Evolutionary conservation across 2,888 invertebrate species (phyloP), one percentile per base, ranked within the genome.

Genomic region (Belgica antarctica): DNA sequence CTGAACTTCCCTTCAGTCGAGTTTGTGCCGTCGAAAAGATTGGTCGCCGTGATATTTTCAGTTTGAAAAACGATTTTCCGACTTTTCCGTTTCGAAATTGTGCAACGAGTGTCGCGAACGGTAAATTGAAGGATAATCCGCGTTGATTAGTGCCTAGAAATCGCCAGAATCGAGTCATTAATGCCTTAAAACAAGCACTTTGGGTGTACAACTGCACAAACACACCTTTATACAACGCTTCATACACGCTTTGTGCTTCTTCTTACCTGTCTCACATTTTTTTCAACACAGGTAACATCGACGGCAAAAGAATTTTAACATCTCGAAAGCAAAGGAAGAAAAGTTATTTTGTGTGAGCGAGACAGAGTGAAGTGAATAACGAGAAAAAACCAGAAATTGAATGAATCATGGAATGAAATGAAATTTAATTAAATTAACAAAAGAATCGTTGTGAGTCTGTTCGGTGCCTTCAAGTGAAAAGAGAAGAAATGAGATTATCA

Each of bases 371-470:
- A 63, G 25, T 36, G 24, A 41, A n/a, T n/a, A n/a, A n/a, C n/a
- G n/a, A n/a, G n/a, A n/a, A 8, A 17, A 25, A 61, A 61, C 41
- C 31, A 41, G 36, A 34, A 62, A 52, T 52, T n/a, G 27, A 46
- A 28, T 66, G 65, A 46, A 46, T 66, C 65, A 66, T 66, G 22
- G 47, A 15, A 22, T 62, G 63, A 36, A 63, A 66, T 66, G 65
- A 66, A 66, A 25, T 66, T 66, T 66, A 66, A 66, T 66, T 66
- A 47, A 66, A 66, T 66, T 66, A 66, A 66, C 65, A 66, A 63
- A 63, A 62, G 47, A 47, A 34, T 25, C 28, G 10, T 27, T 63
- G 47, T 62, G 36, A 31, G 36, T 61, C 2, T 63, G 19, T 22
- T 36, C 34, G 31, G 63, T 63, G 62, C 63, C 41, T 63, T 63